phyloP scores from a whole-genome alignment of 2,888 invertebrate species.

The Listrodromus nycthemerus region DNA sequence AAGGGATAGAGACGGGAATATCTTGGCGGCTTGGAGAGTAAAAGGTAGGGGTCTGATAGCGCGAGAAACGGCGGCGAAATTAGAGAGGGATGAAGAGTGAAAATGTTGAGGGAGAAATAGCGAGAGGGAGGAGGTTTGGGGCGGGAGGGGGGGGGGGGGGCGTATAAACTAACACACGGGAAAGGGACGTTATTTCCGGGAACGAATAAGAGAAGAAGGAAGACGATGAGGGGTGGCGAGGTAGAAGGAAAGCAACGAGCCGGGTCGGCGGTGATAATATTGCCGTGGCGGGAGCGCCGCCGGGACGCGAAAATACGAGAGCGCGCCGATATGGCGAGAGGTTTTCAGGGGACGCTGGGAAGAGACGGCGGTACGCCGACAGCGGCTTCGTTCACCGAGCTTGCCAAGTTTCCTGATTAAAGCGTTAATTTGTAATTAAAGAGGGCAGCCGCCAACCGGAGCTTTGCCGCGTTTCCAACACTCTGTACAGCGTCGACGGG shows the following conservation, averaged over 20 bases:
- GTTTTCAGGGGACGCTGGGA: conserved; percentile 6
- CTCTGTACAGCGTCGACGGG: conserved; percentile 24
- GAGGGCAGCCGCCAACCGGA: conserved; percentile 66
- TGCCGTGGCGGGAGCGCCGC: conserved; percentile 69
- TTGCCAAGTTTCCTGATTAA: conserved; percentile 81
- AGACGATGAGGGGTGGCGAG: conserved; percentile 11
- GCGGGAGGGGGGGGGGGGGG: too few relatives aligned
- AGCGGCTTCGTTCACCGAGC: conserved; percentile 64
- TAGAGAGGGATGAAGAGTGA: conserved; percentile 30
- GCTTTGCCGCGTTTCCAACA: conserved; percentile 43
- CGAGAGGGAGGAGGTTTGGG: conserved; percentile 16
- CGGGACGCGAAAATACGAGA: conserved; percentile 76
- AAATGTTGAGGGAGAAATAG: conserved; percentile 25
- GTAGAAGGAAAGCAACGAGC: conserved; percentile 62
- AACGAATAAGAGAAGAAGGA: conserved; percentile 27
- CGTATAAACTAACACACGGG: too few relatives aligned
- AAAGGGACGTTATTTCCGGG: conserved; percentile 10
- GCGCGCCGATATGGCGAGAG: conserved; percentile 22
- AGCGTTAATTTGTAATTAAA: conserved; percentile 82
- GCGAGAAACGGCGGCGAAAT: conserved; percentile 14
- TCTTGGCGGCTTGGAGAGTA: conserved; percentile 1
- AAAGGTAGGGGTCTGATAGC: conserved; percentile 24
- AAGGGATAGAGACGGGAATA: conserved; percentile 8
- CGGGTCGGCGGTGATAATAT: conserved; percentile 78
- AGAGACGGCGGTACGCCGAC: conserved; percentile 36